Evolutionary conservation across 2,797 vertebrate genomes (phyloP), one percentile per base, ranked within the genome.

Genomic region (Scolopax rusticola): DNA sequence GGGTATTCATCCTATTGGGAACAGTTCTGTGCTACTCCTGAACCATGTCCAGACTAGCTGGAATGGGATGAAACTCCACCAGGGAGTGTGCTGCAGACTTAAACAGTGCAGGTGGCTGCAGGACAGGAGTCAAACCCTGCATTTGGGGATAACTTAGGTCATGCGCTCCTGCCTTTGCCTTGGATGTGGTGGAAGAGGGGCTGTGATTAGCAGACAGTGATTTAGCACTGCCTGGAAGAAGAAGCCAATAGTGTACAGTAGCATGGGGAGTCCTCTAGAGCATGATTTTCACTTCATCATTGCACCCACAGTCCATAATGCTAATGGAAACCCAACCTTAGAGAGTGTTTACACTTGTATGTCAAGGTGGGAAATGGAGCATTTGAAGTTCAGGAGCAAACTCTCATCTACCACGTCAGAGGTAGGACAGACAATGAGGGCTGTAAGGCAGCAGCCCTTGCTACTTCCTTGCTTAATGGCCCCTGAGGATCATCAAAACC

Each of bases 381-480:
- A 27, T 41, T 18, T 86, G 64, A 48, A 4, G 8, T 77, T 89
- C 51, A 40, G 64, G 50, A 84, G 9, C 17, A 89, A 89, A 91
- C 5, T 63, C 6, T 80, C 10, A 73, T 38, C 40, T 10, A 24
- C 20, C 8, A 15, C 0, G 0, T 41, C 24, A 40, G 10, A 40
- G 6, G 14, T 15, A n/a, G 21, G 36, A 77, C 30, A 33, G n/a
- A 11, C 12, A 73, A 30, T 0, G 2, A 50, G 32, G 36, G 18
- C 32, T 54, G 23, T 24, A 61, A 70, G 32, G 47, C n/a, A 50
- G 21, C 54, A 71, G 28, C 51, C 15, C 6, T 20, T 20, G 3
- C 38, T 32, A 32, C 61, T 63, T 30, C 60, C 27, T 41, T 11
- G 13, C 28, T 63, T 63, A 63, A 41, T 63, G 40, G 15, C 19